phyloP scores from a whole-genome alignment of 1,140 invertebrate species.

The Zaprionus ghesquierei region DNA sequence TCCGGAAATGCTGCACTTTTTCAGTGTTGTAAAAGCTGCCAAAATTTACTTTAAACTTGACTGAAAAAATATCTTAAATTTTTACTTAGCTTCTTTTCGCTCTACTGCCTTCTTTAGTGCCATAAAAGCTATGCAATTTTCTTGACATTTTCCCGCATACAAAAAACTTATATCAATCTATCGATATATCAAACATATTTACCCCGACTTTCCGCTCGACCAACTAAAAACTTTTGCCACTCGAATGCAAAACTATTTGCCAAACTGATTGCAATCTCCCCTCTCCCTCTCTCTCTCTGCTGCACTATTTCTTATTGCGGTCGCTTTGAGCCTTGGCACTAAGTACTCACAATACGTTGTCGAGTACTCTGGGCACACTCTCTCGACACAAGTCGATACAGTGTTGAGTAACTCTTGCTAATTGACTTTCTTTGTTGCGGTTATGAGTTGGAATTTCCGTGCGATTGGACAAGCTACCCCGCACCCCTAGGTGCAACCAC shows the following conservation, averaged over 20 bases:
- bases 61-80: too few species aligned
- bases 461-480: conserved; percentile 4
- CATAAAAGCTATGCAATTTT: background rate
- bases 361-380: background rate
- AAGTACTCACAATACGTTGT: background rate
- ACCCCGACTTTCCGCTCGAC: too few species aligned
- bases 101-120: background rate
- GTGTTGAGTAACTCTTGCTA: conserved; percentile 9
- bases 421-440: conserved; percentile 42
- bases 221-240: background rate
- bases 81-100: too few species aligned
- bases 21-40: background rate
- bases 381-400: background rate
- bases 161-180: background rate
- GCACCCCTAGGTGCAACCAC: background rate
- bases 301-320: background rate
- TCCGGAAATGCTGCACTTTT: too few species aligned
- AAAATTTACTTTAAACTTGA: background rate
- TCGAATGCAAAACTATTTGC: background rate
- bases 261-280: background rate
- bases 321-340: background rate
- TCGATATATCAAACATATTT: background rate
- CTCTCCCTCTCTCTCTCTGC: background rate
- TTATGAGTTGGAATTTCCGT: conserved; percentile 15
- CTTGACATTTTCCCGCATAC: background rate